These are phyloP conservation scores for Stegastes partitus DNA, from an alignment of 2,113 vertebrate genomes.

Conservation along the genomic window DNA sequence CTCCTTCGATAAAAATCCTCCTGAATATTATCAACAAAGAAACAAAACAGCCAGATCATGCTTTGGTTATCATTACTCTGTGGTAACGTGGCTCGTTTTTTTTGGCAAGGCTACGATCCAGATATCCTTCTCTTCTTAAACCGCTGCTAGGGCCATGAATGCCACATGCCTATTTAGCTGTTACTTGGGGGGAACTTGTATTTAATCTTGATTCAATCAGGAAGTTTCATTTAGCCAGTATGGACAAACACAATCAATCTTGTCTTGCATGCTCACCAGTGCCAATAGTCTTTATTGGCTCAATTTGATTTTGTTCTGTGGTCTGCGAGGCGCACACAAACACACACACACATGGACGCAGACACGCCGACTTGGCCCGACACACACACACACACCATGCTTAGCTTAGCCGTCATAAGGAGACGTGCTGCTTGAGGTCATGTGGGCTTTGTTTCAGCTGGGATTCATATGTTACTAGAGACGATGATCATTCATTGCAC, in stretches of 20 bases:
- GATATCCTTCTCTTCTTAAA: constrained; percentile 21
- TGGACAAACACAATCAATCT: constrained; percentile 50
- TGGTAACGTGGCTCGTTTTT: not conserved
- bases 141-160: not conserved
- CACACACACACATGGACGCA: constrained; percentile 9
- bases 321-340: constrained; percentile 16
- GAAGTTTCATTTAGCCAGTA: constrained; percentile 52
- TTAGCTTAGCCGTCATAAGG: constrained; percentile 49
- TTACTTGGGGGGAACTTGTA: not conserved
- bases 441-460: constrained; percentile 68
- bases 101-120: not conserved
- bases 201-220: constrained; percentile 62
- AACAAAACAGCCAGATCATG: not conserved
- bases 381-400: constrained; percentile 30
- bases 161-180: constrained; percentile 33
- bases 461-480: constrained; percentile 68
- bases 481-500: constrained; percentile 48
- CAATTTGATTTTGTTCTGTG: constrained; percentile 50
- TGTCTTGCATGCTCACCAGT: constrained; percentile 29
- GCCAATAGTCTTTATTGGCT: constrained; percentile 43
- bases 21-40: constrained; percentile 42
- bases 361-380: not conserved
- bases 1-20: not conserved
- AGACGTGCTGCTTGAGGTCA: constrained; percentile 55
- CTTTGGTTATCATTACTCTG: constrained; percentile 27